phyloP scores from a whole-genome alignment of 2,797 vertebrate genomes.

The Pseudochromis fuscus region DNA sequence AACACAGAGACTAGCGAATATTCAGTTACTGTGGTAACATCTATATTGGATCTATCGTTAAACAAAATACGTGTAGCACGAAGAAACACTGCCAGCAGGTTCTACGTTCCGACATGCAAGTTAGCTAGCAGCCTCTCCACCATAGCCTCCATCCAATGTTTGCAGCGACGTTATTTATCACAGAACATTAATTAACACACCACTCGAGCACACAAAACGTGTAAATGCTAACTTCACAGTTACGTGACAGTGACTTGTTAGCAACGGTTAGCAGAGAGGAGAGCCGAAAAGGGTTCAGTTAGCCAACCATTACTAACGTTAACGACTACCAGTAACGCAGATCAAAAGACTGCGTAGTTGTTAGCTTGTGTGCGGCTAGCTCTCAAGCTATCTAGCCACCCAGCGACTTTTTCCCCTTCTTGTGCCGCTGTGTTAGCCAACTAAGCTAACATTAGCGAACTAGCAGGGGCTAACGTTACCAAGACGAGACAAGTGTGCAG shows the following conservation, averaged over 20 bases:
- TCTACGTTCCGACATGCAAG: slow-evolving; percentile 23
- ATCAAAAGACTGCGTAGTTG: slow-evolving; percentile 83
- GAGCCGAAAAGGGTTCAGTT: slow-evolving; percentile 36
- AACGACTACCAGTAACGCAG: slow-evolving; percentile 50
- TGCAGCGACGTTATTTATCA: slow-evolving; percentile 51
- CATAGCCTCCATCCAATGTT: slow-evolving; percentile 42
- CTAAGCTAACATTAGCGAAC: slow-evolving; percentile 78
- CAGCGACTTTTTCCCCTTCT: slow-evolving; percentile 78
- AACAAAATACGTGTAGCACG: slow-evolving; percentile 8
- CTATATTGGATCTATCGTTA: slow-evolving; percentile 20
- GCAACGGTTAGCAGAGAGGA: slow-evolving; percentile 25
- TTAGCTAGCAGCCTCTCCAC: slow-evolving; percentile 26
- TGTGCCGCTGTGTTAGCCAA: slow-evolving; percentile 70
- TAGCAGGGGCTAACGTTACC: slow-evolving; percentile 74
- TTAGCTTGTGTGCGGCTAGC: slow-evolving; percentile 77
- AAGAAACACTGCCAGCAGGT: slow-evolving; percentile 15
- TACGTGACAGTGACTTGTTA: slow-evolving; percentile 46
- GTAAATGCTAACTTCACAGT: slow-evolving; percentile 49
- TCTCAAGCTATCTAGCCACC: slow-evolving; percentile 76
- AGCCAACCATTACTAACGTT: slow-evolving; percentile 48
- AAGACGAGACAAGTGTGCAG: slow-evolving; percentile 80
- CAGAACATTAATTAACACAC: slow-evolving; percentile 25
- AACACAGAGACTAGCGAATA: slow-evolving; percentile 37
- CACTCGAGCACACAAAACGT: slow-evolving; percentile 39
- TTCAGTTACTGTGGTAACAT: slow-evolving; percentile 45